Evolutionary conservation across 2,113 vertebrate genomes (phyloP).

Genomic region (Calidris pugnax): DNA sequence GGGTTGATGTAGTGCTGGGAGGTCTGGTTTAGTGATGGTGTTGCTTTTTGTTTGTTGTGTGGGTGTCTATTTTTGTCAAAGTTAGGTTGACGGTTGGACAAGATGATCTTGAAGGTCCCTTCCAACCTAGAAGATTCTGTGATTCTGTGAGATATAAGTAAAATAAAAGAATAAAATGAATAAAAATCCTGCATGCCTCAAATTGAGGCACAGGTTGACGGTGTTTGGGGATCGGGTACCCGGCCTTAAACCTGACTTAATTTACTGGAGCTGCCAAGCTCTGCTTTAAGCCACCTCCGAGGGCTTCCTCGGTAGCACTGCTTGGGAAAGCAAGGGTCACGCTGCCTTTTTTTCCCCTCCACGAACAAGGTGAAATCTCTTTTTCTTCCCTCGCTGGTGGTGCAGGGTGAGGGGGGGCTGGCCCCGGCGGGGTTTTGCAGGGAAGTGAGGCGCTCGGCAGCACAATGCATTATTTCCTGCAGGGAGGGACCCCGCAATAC

Average conservation of each 20-base stretch:
- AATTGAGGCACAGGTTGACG: too few relatives aligned
- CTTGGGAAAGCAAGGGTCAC: not conserved
- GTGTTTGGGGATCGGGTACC: not conserved
- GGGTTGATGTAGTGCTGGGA: too few relatives aligned
- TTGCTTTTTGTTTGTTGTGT: too few relatives aligned
- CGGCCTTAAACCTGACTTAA: fast-evolving
- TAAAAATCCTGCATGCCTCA: not conserved
- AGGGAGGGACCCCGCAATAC: slow-evolving; percentile 23
- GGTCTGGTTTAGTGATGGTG: too few relatives aligned
- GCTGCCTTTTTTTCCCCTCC: not conserved
- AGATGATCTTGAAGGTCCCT: too few relatives aligned
- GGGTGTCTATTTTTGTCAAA: too few relatives aligned
- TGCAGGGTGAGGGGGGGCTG: not conserved
- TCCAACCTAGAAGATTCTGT: too few relatives aligned
- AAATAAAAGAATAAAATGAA: not conserved
- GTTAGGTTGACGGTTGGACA: too few relatives aligned
- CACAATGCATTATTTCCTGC: slow-evolving; percentile 59
- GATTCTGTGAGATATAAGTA: too few relatives aligned
- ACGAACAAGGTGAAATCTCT: not conserved
- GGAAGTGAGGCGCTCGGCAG: not conserved
- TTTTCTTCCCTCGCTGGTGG: not conserved
- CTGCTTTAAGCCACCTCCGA: not conserved
- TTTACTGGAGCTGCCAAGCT: not conserved
- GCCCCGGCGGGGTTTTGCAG: not conserved
- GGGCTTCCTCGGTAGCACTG: not conserved